Evolutionary conservation across 2,113 vertebrate species (phyloP).

Genomic region (Poecilia latipinna): DNA sequence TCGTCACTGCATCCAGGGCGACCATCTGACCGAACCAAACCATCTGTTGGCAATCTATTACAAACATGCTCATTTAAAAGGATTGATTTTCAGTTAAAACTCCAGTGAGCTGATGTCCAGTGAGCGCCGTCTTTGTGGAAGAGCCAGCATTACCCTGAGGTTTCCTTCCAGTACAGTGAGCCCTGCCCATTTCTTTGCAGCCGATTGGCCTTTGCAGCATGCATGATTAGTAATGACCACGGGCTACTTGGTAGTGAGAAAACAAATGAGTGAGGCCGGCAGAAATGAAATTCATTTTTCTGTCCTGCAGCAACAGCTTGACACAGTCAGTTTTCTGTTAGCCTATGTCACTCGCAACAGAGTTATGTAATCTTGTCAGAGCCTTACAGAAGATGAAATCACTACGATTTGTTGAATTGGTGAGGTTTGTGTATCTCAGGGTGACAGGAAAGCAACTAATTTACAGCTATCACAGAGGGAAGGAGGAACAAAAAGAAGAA

Average conservation of each 20-base stretch:
- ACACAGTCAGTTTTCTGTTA: constrained; percentile 32
- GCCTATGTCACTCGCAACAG: constrained; percentile 9
- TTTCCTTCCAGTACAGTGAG: constrained; percentile 42
- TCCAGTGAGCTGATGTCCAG: constrained; percentile 8
- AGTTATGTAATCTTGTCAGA: constrained; percentile 14
- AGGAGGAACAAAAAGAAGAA: not conserved
- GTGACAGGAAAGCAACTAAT: not conserved
- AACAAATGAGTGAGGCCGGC: constrained; percentile 39
- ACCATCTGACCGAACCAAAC: constrained; percentile 20
- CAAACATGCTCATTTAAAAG: constrained; percentile 11
- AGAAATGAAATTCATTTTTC: constrained; percentile 39
- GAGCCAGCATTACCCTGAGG: constrained; percentile 34
- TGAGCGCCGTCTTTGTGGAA: constrained; percentile 23
- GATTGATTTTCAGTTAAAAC: constrained; percentile 45
- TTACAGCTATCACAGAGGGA: not conserved
- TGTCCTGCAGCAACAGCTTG: constrained; percentile 48
- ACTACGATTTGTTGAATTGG: not conserved
- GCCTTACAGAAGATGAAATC: constrained; percentile 6
- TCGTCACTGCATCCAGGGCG: constrained; percentile 1
- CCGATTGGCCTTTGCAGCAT: constrained; percentile 54
- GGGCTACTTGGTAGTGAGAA: constrained; percentile 29
- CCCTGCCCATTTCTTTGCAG: constrained; percentile 22
- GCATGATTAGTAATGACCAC: constrained; percentile 61
- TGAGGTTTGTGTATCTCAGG: not conserved
- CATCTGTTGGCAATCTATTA: constrained; percentile 29